A percentile compares a stretch with the other conserved stretches of the same genome.
phyloP scores from a whole-genome alignment of 2,113 vertebrate genomes.

The Myiopsitta monachus region DNA sequence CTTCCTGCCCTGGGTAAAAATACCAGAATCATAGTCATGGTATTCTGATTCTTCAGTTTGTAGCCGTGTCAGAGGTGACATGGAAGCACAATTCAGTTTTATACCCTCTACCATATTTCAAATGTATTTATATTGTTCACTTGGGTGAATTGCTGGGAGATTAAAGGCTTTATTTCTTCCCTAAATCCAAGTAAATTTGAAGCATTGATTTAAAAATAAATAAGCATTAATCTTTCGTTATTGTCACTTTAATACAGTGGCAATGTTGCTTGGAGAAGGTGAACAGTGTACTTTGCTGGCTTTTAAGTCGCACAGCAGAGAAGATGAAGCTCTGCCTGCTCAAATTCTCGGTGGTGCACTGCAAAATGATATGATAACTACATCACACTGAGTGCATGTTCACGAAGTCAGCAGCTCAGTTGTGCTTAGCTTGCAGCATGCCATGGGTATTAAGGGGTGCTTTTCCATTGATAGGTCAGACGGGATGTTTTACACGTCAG shows the following conservation, averaged over 20 bases:
- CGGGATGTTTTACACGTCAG: slow-evolving; percentile 26
- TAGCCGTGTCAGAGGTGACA: background rate
- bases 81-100: background rate
- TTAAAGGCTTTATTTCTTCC: background rate
- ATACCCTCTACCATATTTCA: background rate
- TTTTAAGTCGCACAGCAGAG: background rate
- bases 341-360: background rate
- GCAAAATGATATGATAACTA: slow-evolving; percentile 29
- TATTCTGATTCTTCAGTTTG: background rate
- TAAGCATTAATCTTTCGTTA: background rate
- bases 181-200: background rate
- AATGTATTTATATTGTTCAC: background rate
- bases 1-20: background rate
- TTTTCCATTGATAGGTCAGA: background rate
- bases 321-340: background rate
- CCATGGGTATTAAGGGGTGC: background rate
- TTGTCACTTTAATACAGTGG: background rate
- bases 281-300: background rate
- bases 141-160: background rate
- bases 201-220: background rate
- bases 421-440: background rate
- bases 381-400: background rate
- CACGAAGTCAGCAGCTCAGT: background rate
- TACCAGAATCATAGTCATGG: background rate
- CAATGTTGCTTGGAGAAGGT: background rate